Evolutionary conservation across 2,797 vertebrate species (phyloP).

Genomic region (Periophthalmus magnuspinnatus): DNA sequence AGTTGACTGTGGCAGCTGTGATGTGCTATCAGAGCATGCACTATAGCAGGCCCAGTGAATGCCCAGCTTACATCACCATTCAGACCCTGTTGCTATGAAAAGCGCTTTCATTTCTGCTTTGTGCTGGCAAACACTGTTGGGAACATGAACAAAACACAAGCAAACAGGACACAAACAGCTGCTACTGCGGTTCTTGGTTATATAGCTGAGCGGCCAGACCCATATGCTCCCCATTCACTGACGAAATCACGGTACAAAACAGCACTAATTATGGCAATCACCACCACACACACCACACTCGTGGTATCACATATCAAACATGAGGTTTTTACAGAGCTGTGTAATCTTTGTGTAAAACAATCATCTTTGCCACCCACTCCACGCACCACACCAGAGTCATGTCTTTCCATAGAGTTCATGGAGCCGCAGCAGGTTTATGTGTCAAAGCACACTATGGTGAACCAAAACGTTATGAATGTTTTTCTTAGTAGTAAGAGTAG

Average conservation of each 20-base stretch:
- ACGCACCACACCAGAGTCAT: constrained; percentile 25
- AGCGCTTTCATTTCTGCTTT: constrained; percentile 79
- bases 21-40: constrained; percentile 33
- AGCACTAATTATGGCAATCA: constrained; percentile 51
- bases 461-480: constrained; percentile 13
- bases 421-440: constrained; percentile 22
- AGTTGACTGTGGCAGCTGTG: constrained; percentile 38
- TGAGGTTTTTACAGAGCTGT: constrained; percentile 11
- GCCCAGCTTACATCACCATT: constrained; percentile 69
- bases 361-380: constrained; percentile 21
- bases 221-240: constrained; percentile 57
- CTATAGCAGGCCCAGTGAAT: constrained; percentile 39
- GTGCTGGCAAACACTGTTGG: constrained; percentile 68
- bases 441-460: constrained; percentile 15
- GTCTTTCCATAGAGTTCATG: constrained; percentile 37
- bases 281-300: constrained; percentile 31
- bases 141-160: constrained; percentile 74
- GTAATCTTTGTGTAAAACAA: constrained; percentile 14
- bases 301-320: constrained; percentile 31
- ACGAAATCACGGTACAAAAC: constrained; percentile 44
- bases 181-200: constrained; percentile 67
- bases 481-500: background rate
- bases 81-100: constrained; percentile 71
- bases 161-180: constrained; percentile 75
- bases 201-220: constrained; percentile 58